Conservation (phyloP, 2,113 vertebrate species). For the Grallaria varia region DNA sequence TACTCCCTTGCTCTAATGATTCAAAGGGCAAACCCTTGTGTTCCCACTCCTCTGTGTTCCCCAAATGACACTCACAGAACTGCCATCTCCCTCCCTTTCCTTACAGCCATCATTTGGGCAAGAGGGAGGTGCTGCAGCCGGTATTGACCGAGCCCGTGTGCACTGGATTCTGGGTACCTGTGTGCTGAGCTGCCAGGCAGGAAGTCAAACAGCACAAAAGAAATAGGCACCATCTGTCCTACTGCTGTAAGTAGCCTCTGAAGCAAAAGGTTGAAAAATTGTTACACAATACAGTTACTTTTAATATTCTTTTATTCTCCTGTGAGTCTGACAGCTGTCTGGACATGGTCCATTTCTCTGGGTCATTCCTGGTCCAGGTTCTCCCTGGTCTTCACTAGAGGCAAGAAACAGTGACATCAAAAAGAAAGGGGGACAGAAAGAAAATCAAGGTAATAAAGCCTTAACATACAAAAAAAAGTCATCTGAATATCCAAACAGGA, state of each 20-base stretch:
- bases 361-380: background rate
- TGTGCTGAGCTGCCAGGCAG: accelerated
- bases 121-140: accelerated
- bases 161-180: background rate
- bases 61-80: background rate
- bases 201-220: background rate
- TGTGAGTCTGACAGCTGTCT: background rate
- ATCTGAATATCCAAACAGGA: background rate
- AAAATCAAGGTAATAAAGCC: background rate
- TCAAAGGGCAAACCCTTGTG: background rate
- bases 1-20: background rate
- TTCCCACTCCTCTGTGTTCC: background rate
- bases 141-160: background rate
- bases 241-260: background rate
- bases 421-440: background rate
- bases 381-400: background rate
- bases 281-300: background rate
- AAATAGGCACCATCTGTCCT: background rate
- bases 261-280: background rate
- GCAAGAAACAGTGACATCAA: background rate
- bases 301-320: background rate
- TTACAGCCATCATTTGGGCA: background rate
- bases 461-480: background rate
- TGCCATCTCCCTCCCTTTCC: background rate
- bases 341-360: background rate